Conservation (phyloP, 2,888 invertebrate genomes). For the Orchesella flavescens region DNA sequence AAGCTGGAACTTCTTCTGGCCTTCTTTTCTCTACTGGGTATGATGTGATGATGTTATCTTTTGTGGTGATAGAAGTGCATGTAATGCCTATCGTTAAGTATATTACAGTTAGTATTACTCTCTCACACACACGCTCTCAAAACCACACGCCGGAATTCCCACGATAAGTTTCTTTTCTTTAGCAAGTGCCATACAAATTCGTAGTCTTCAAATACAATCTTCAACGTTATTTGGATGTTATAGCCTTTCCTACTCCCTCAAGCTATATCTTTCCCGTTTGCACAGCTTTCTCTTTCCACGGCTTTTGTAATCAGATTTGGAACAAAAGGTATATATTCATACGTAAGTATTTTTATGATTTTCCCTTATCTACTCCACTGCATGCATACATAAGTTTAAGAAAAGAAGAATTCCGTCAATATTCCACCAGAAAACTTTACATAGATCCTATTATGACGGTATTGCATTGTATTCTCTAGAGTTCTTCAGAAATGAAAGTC, state of each 20-base stretch:
- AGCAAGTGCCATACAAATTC: background rate
- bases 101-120: background rate
- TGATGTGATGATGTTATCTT: background rate
- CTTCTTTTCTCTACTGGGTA: background rate
- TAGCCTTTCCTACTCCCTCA: too few relatives aligned
- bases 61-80: background rate
- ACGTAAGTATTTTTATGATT: too few relatives aligned
- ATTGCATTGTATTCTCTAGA: too few relatives aligned
- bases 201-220: background rate
- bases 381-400: too few relatives aligned
- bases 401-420: too few relatives aligned
- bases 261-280: too few relatives aligned
- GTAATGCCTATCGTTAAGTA: background rate
- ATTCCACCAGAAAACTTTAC: too few relatives aligned
- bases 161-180: slow-evolving; percentile 18
- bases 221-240: too few relatives aligned
- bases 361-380: too few relatives aligned
- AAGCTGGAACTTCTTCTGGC: background rate
- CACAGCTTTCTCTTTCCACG: background rate
- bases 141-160: slow-evolving; percentile 48
- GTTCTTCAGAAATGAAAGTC: too few relatives aligned
- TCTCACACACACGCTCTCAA: slow-evolving; percentile 14
- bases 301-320: background rate
- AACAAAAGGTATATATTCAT: background rate
- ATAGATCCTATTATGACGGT: too few relatives aligned